Base-by-base conservation (phyloP, 1,140 invertebrate species). In the Saccostrea echinata region DNA sequence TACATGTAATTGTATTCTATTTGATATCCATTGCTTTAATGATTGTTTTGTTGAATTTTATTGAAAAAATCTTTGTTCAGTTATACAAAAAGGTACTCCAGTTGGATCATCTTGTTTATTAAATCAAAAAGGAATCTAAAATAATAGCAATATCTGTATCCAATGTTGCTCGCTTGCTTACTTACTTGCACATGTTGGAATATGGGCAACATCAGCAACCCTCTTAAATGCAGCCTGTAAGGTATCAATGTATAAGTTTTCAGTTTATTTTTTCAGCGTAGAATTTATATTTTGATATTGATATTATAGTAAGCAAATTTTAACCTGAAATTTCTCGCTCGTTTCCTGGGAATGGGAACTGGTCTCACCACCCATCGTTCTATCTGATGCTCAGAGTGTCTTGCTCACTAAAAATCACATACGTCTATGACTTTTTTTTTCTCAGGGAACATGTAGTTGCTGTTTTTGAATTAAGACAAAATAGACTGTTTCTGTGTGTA, bases 151-250 rank as follows among this genome's bases (percentile, higher is more conserved):
- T 18, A 13, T 57, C 13, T 57, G 13, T 57, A 18, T 57, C 21
- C 1, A 0, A 57, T 21, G 13, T 57, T 57, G 21, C 21, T 57
- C 3, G 12, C 18, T 21, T 71, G 9, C 1, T 11, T 12, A 76
- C 27, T 76, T 76, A 76, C 68, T 76, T 18, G 68, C 68, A 76
- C 68, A 76, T 18, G 27, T 76, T 76, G 68, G 68, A 76, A 76
- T 30, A 13, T 76, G 24, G 4, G 68, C 68, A 76, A 76, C 68
- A 76, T 76, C 68, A 30, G 68, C 68, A 76, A 76, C 68, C 27
- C 30, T 76, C 27, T 76, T 76, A 2, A 76, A 33, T 4, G 68
- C 68, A 76, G 27, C 27, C 68, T 76, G 11, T 30, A 76, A 30
- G 3, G 9, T 30, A 16, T 76, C 1, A 76, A 30, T 30, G 6